phyloP scores from a whole-genome alignment of 1,140 invertebrate genomes.

The Bombus vancouverensis region DNA sequence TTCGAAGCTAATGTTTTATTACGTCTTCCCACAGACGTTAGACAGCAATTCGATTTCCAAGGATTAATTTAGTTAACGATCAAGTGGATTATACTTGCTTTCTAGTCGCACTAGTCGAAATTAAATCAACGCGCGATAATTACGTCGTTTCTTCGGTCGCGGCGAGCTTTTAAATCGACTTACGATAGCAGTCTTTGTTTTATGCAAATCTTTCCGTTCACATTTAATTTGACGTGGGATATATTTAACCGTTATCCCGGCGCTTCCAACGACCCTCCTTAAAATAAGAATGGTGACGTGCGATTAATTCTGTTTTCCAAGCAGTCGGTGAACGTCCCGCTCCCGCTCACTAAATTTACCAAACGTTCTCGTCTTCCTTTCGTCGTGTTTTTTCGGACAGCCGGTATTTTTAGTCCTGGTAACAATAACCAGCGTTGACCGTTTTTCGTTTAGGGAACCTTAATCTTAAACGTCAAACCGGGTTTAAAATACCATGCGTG shows the following conservation, averaged over 20 bases:
- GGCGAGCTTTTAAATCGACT: no score
- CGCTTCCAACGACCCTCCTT: slow-evolving; percentile 1
- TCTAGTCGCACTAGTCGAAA: no score
- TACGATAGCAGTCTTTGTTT: no score
- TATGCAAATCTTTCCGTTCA: neutral
- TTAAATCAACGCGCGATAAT: no score
- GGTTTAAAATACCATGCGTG: neutral
- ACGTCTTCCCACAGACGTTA: no score
- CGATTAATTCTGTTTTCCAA: slow-evolving; percentile 56
- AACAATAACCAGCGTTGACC: slow-evolving; percentile 68
- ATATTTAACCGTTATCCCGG: slow-evolving; percentile 38
- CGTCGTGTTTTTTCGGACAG: slow-evolving; percentile 43
- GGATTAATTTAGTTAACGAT: no score
- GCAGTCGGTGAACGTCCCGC: slow-evolving; percentile 21
- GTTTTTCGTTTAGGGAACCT: neutral
- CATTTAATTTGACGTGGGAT: slow-evolving; percentile 1
- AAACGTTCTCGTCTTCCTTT: slow-evolving; percentile 31
- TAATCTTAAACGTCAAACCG: neutral
- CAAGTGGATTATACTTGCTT: no score
- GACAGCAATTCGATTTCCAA: no score
- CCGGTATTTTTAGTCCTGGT: slow-evolving; percentile 69
- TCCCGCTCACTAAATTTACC: slow-evolving; percentile 60
- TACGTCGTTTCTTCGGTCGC: no score
- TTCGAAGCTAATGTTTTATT: no score
- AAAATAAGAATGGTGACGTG: slow-evolving; percentile 26